These are phyloP conservation scores for Plectrocnemia conspersa DNA, from an alignment of 1,140 invertebrate genomes.

Conservation along the genomic window DNA sequence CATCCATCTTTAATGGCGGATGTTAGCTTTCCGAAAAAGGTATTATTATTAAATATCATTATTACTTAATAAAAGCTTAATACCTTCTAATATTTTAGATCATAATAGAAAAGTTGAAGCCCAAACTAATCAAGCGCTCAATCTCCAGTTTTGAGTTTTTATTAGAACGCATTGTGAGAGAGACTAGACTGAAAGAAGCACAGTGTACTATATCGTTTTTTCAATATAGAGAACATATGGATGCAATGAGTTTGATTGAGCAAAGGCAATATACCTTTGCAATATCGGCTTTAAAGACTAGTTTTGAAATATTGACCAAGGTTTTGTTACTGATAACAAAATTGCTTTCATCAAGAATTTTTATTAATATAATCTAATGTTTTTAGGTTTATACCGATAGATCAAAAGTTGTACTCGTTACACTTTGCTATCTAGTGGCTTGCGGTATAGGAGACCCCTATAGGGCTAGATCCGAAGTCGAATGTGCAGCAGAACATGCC, in stretches of 20 bases:
- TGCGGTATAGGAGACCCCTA: constrained; percentile 47
- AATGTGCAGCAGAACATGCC: constrained; percentile 52
- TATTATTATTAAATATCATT: no score
- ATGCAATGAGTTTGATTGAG: constrained; percentile 57
- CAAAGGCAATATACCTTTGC: constrained; percentile 60
- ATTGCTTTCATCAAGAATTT: no score
- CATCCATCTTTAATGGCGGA: constrained; percentile 55
- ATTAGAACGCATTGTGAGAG: constrained; percentile 55
- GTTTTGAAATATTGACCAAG: constrained; percentile 67
- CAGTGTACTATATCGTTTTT: constrained; percentile 61
- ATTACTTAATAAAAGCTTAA: no score
- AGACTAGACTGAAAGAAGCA: constrained; percentile 57
- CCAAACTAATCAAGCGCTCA: constrained; percentile 63
- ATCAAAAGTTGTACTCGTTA: constrained; percentile 60
- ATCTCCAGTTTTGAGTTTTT: constrained; percentile 68
- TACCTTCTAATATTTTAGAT: no score
- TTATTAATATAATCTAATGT: no score
- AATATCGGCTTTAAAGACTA: constrained; percentile 62
- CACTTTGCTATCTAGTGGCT: constrained; percentile 68
- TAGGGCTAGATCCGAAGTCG: constrained; percentile 40
- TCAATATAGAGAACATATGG: constrained; percentile 59
- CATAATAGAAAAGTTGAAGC: constrained; percentile 70
- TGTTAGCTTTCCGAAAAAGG: constrained; percentile 69
- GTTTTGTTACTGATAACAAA: no score
- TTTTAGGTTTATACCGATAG: constrained; percentile 67